Conservation (phyloP, 2,113 vertebrate species). For the Etheostoma spectabile region DNA sequence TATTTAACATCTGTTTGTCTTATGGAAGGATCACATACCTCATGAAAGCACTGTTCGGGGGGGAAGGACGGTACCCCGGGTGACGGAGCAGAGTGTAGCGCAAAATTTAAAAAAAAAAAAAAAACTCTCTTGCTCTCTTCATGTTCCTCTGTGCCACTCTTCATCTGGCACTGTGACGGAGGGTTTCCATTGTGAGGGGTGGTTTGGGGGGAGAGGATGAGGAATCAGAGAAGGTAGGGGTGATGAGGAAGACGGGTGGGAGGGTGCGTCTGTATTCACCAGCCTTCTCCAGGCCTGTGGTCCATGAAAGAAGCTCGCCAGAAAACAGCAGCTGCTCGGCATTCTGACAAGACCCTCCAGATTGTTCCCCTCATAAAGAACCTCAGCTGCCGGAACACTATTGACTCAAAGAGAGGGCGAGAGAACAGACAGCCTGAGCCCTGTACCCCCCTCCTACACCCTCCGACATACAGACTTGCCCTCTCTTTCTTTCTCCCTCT, state of each 20-base stretch:
- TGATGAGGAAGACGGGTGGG: constrained; percentile 25
- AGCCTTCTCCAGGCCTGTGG: constrained; percentile 76
- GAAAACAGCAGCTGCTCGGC: constrained; percentile 85
- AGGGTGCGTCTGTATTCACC: constrained; percentile 68
- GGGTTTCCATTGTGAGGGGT: constrained; percentile 36
- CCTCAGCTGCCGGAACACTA: constrained; percentile 82
- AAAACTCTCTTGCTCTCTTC: constrained; percentile 47
- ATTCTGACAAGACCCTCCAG: constrained; percentile 83
- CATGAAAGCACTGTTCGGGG: constrained; percentile 57
- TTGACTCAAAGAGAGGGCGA: constrained; percentile 76
- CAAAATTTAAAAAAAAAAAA: constrained; percentile 22
- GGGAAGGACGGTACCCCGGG: constrained; percentile 31
- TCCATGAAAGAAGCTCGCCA: constrained; percentile 72
- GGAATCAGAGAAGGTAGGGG: constrained; percentile 48
- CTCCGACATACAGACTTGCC: constrained; percentile 61
- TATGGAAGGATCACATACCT: constrained; percentile 68
- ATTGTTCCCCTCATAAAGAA: constrained; percentile 82
- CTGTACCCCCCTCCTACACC: constrained; percentile 24
- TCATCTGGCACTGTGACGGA: constrained; percentile 58
- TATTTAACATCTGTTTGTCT: constrained; percentile 64
- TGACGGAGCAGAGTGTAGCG: constrained; percentile 8
- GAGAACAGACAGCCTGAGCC: constrained; percentile 71
- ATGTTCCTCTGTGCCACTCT: constrained; percentile 57
- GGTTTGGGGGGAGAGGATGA: constrained; percentile 4
- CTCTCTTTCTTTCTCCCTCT: constrained; percentile 60